Percentiles rank a stretch among this genome's conserved stretches.
Conservation (phyloP, 2,888 invertebrate species). For the Fragum fragum region DNA sequence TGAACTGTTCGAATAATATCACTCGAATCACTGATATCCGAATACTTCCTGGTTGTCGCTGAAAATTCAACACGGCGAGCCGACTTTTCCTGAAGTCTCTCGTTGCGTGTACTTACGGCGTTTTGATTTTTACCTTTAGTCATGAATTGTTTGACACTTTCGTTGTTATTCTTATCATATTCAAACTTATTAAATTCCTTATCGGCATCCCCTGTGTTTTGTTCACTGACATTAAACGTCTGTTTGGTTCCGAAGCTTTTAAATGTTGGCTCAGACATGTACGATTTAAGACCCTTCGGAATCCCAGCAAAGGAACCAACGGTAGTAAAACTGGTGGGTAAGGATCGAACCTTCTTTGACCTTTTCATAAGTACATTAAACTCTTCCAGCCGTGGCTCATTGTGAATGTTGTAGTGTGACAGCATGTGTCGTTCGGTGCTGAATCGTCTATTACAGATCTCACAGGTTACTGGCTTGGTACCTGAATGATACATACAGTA, state of each 20-base stretch:
- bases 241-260: constrained; percentile 53
- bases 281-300: constrained; percentile 34
- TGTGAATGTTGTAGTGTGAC: constrained; percentile 53
- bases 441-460: constrained; percentile 54
- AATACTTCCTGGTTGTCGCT: constrained; percentile 13
- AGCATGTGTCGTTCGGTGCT: constrained; percentile 44
- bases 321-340: constrained; percentile 35
- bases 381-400: constrained; percentile 54
- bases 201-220: background rate
- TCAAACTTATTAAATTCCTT: background rate
- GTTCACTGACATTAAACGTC: constrained; percentile 33
- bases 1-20: constrained; percentile 11
- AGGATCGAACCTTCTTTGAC: constrained; percentile 28
- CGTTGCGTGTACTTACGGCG: background rate
- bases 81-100: background rate
- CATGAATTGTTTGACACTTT: constrained; percentile 1
- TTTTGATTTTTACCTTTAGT: background rate
- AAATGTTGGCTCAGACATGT: constrained; percentile 20
- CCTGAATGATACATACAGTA: too few species aligned
- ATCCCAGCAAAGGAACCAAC: constrained; percentile 40
- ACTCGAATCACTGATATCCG: constrained; percentile 14
- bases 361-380: constrained; percentile 44
- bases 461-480: constrained; percentile 50
- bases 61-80: constrained; percentile 24
- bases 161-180: constrained; percentile 2